These are phyloP conservation scores for Clupea harengus DNA, from an alignment of 2,113 vertebrate species.

Conservation along the genomic window DNA sequence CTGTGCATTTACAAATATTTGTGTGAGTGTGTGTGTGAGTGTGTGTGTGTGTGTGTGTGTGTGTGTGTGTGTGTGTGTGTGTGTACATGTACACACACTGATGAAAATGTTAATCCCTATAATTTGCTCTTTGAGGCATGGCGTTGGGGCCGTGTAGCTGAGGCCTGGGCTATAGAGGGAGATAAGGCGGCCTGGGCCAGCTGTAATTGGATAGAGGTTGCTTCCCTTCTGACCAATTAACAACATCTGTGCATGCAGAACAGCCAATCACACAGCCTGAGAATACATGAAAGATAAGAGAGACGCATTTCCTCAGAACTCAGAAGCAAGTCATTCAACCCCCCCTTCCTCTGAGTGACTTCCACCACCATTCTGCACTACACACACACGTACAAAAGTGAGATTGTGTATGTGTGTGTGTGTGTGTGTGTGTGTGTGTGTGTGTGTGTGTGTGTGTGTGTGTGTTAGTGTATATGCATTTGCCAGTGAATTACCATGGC, in stretches of 20 bases:
- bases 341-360: neutral
- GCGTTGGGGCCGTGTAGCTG: slow-evolving; percentile 20
- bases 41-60: no score
- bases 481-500: neutral
- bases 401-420: neutral
- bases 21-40: no score
- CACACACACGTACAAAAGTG: neutral
- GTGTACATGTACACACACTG: slow-evolving; percentile 44
- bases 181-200: slow-evolving; percentile 28
- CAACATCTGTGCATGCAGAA: slow-evolving; percentile 49
- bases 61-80: no score
- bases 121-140: slow-evolving; percentile 58
- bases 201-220: slow-evolving; percentile 65
- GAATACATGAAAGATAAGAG: slow-evolving; percentile 26
- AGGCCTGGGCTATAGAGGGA: slow-evolving; percentile 55
- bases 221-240: slow-evolving; percentile 63
- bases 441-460: neutral
- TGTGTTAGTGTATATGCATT: neutral
- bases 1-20: neutral
- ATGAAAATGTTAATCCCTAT: slow-evolving; percentile 60
- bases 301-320: slow-evolving; percentile 33
- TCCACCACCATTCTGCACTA: neutral
- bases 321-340: neutral
- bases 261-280: slow-evolving; percentile 31
- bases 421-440: neutral